Evolutionary conservation across 2,113 vertebrate genomes (phyloP).

Genomic region (Amphiprion ocellaris): DNA sequence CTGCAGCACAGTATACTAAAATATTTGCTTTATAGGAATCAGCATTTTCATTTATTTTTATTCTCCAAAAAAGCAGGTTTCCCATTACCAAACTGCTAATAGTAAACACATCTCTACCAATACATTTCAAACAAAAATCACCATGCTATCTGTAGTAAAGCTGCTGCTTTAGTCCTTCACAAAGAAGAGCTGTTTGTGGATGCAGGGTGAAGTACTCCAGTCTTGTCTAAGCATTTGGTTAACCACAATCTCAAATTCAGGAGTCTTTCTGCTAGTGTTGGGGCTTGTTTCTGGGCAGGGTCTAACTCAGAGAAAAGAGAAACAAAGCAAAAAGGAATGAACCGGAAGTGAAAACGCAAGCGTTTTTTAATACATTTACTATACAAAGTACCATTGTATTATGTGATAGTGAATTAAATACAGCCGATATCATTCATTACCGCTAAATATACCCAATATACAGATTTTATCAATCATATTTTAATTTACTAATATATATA

Average conservation of each 20-base stretch:
- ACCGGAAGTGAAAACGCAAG: constrained; percentile 1
- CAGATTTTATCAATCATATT: constrained; percentile 46
- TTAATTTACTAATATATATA: constrained; percentile 41
- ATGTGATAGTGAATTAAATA: constrained; percentile 48
- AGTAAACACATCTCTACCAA: background rate
- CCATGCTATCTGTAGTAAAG: background rate
- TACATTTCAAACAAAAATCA: background rate
- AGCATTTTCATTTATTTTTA: background rate
- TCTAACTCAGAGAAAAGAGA: constrained; percentile 21
- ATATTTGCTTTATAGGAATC: background rate
- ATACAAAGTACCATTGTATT: constrained; percentile 39
- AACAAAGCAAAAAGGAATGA: constrained; percentile 25
- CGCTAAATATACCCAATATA: constrained; percentile 38
- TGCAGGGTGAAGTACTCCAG: background rate
- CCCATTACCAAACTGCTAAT: background rate
- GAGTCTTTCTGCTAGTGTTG: background rate
- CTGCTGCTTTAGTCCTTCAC: background rate
- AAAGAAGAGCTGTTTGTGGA: background rate
- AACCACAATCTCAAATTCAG: constrained; percentile 8
- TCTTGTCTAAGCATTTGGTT: background rate
- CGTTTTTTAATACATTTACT: constrained; percentile 39
- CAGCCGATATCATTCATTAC: constrained; percentile 45
- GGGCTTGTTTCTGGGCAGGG: constrained; percentile 63
- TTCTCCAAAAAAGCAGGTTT: background rate
- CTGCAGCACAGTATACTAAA: background rate